Evolutionary conservation across 2,888 invertebrate species (phyloP).

Genomic region (Thereva nobilitata): DNA sequence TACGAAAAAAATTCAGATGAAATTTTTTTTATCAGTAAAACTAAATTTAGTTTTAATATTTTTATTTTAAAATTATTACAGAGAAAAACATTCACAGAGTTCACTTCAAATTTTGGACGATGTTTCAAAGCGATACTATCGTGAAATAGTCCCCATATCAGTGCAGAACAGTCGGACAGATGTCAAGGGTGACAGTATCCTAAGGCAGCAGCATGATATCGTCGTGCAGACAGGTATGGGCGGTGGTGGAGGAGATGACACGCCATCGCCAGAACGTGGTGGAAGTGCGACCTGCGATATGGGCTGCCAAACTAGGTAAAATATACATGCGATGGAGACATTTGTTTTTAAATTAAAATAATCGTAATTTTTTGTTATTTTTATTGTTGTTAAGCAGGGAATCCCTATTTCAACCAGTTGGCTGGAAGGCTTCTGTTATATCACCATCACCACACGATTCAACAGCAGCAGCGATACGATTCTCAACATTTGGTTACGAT

Average conservation of each 20-base stretch:
- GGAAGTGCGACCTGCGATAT: conserved; percentile 68
- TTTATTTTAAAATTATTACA: conserved; percentile 37
- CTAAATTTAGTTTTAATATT: no score
- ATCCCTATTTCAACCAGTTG: conserved; percentile 52
- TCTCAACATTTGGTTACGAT: conserved; percentile 58
- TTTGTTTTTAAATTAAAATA: conserved; percentile 59
- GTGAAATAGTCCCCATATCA: conserved; percentile 54
- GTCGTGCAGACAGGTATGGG: conserved; percentile 54
- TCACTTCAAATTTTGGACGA: conserved; percentile 57
- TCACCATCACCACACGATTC: conserved; percentile 49
- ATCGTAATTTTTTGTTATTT: neutral
- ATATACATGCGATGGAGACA: no score
- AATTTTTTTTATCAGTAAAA: no score
- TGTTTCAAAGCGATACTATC: conserved; percentile 56
- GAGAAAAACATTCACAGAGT: conserved; percentile 56
- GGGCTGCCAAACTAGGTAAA: conserved; percentile 81
- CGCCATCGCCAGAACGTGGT: conserved; percentile 35
- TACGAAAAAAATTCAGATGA: no score
- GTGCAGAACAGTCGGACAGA: conserved; percentile 53
- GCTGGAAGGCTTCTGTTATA: conserved; percentile 55
- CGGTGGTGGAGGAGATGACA: conserved; percentile 45
- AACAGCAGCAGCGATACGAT: conserved; percentile 50
- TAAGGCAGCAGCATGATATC: conserved; percentile 55
- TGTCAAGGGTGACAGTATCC: conserved; percentile 55
- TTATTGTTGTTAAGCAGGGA: conserved; percentile 48